A percentile compares a stretch with the other conserved stretches of the same genome.
These are phyloP conservation scores for Pygoscelis antarcticus DNA, from an alignment of 2,113 vertebrate species.

Conservation along the genomic window DNA sequence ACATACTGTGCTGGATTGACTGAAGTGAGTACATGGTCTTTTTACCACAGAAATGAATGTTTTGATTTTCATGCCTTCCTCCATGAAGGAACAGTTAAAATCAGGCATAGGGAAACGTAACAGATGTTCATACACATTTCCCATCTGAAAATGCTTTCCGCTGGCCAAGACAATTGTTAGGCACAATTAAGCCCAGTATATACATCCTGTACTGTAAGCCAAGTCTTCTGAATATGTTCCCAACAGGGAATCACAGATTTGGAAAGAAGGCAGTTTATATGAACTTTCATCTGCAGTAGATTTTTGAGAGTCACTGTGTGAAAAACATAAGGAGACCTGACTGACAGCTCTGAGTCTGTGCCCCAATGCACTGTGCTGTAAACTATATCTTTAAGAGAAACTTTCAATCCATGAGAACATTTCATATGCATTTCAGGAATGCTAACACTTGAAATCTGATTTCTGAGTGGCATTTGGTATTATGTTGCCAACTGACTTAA, in stretches of 20 bases:
- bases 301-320: not conserved
- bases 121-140: slow-evolving; percentile 48
- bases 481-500: slow-evolving; percentile 6
- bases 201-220: slow-evolving; percentile 16
- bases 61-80: not conserved
- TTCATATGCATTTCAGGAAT: not conserved
- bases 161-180: slow-evolving; percentile 20
- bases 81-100: slow-evolving; percentile 16
- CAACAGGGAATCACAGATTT: not conserved
- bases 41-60: not conserved
- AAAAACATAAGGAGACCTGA: not conserved
- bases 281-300: not conserved
- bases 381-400: not conserved
- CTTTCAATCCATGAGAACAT: not conserved
- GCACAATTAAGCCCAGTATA: slow-evolving; percentile 45
- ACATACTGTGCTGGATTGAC: not conserved
- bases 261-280: not conserved
- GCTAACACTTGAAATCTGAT: not conserved
- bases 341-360: not conserved
- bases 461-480: not conserved
- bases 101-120: not conserved
- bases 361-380: fast-evolving
- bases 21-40: not conserved
- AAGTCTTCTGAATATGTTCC: not conserved
- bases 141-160: slow-evolving; percentile 40